Base-by-base conservation (phyloP, 2,113 vertebrate genomes). In the Mola mola region DNA sequence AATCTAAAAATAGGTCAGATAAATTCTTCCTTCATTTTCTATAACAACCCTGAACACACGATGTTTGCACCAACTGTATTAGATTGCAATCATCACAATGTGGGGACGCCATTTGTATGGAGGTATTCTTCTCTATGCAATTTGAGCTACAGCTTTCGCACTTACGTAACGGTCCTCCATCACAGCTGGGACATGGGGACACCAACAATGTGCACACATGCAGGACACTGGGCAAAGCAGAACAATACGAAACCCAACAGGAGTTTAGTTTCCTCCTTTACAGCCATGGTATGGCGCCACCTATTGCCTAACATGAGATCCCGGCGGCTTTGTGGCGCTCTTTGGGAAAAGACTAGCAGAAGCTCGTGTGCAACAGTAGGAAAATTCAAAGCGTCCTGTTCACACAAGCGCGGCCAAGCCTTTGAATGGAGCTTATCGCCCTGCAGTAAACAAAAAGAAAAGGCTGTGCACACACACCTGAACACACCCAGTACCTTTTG, bases 401-500 rank as follows among this genome's bases (percentile, higher is more conserved):
- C 38, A 60, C 5, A 37, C 24, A 62, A 26, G 17, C 42, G 24
- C 38, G 47, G 26, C 22, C 25, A 29, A 41, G 37, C 28, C 24
- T 55, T 41, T 66, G 21, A 80, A 57, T 25, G 41, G n/a, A n/a
- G n/a, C 9, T 33, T 28, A 29, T 20, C 51, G 31, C 55, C 42
- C 5, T 7, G 5, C 8, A 28, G 34, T 7, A n/a, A 15, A 50
- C 52, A 15, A 41, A 28, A 16, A 51, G 26, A 37, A 61, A 57
- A 57, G 7, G 19, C 25, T 41, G 9, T 9, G 26, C 13, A 11
- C n/a, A n/a, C n/a, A n/a, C n/a, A n/a, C n/a, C n/a, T 19, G 37
- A 66, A 73, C 81, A 77, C 72, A 47, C 72, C 83, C 72, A 42
- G 3, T 33, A 62, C 36, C 59, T 66, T 83, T 80, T 79, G 72